Conservation (phyloP, 92 coral and sea anemone species). For the Virgularia gustaviana region DNA sequence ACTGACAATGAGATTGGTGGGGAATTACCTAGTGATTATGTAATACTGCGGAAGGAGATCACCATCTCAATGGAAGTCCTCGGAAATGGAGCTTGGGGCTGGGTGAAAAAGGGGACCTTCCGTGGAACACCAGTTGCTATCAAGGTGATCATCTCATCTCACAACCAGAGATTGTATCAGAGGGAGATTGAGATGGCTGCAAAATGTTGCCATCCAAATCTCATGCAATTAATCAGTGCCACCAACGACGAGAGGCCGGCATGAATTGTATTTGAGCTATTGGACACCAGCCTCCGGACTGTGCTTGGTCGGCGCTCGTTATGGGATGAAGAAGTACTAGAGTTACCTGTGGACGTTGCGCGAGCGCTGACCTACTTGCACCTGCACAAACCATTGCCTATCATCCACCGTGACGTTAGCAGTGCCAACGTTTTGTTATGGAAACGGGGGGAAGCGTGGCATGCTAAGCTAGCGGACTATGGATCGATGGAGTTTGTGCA, state of each 20-base stretch:
- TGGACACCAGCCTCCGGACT: conserved; percentile 73
- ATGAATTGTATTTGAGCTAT: conserved; percentile 68
- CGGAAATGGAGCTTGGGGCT: conserved; percentile 1
- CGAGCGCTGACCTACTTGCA: conserved; percentile 76
- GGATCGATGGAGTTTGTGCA: conserved; percentile 93
- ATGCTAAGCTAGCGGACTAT: conserved; percentile 84
- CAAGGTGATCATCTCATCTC: neutral
- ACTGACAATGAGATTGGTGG: no score
- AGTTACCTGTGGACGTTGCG: conserved; percentile 68
- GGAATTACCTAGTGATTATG: conserved; percentile 92
- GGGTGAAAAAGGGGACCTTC: neutral
- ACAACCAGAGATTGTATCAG: neutral
- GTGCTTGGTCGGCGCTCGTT: conserved; percentile 67
- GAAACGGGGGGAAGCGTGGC: conserved; percentile 79
- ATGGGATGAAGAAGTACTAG: conserved; percentile 67
- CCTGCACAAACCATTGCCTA: conserved; percentile 77
- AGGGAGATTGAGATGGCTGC: neutral
- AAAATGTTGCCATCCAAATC: conserved; percentile 3
- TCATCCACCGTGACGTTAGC: conserved; percentile 87
- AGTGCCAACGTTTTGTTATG: conserved; percentile 89
- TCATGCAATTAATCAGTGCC: conserved; percentile 8
- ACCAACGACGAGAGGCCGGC: conserved; percentile 84
- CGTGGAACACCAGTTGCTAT: neutral
- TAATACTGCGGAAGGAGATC: conserved; percentile 79
- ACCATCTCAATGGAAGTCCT: neutral